Percentiles rank a stretch among this genome's conserved stretches.
These are phyloP conservation scores for Carollia perspicillata DNA, from an alignment of 2,113 vertebrate genomes.

Conservation along the genomic window DNA sequence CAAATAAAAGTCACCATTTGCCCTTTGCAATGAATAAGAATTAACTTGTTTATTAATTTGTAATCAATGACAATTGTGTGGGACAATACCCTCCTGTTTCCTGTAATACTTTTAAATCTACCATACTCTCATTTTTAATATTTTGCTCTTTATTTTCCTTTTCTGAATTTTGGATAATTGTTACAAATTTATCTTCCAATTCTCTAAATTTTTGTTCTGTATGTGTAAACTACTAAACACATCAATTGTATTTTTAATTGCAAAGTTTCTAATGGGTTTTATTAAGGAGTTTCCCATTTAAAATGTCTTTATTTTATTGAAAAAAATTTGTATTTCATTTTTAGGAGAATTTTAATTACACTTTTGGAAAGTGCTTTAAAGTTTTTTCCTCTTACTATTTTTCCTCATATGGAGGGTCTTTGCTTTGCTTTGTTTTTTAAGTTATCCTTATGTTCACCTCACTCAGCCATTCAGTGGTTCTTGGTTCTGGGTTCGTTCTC, in stretches of 20 bases:
- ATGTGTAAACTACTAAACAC: neutral
- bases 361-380: neutral
- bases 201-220: conserved; percentile 44
- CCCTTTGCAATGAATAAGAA: neutral
- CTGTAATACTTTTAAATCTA: neutral
- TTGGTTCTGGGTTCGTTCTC: neutral
- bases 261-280: neutral
- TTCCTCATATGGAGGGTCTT: neutral
- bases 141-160: neutral
- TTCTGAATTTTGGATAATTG: neutral
- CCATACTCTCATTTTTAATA: neutral
- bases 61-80: neutral
- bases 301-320: neutral
- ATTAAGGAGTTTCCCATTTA: neutral
- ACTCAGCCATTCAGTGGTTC: neutral
- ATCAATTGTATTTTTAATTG: conserved; percentile 4
- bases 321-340: neutral
- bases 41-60: neutral
- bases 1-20: neutral
- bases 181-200: neutral
- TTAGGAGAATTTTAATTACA: neutral
- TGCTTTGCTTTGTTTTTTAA: neutral
- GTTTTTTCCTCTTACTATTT: neutral
- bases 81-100: neutral
- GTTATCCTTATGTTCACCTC: neutral